Conservation (phyloP, 2,113 vertebrate genomes). For the Tursiops truncatus region DNA sequence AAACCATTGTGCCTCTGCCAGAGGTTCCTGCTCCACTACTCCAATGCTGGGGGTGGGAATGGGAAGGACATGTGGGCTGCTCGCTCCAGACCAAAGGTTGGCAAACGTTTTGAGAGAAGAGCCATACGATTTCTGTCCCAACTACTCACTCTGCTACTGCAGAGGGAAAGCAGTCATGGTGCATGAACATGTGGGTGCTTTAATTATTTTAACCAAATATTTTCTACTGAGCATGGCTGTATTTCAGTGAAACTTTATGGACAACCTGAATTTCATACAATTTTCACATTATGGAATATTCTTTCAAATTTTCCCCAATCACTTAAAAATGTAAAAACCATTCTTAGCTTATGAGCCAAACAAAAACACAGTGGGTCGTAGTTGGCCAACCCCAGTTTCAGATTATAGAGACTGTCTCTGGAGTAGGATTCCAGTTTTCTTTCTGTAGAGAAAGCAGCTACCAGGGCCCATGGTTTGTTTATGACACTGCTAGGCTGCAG, state of each 20-base stretch:
- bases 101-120: neutral
- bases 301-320: neutral
- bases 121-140: neutral
- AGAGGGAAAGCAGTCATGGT: fast-evolving
- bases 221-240: neutral
- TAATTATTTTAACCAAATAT: neutral
- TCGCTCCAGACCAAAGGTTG: neutral
- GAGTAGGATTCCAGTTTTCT: neutral
- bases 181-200: fast-evolving
- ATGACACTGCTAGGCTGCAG: neutral
- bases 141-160: neutral
- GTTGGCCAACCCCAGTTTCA: neutral
- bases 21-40: neutral
- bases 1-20: neutral
- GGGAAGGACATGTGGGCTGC: neutral
- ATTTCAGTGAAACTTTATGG: neutral
- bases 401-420: neutral
- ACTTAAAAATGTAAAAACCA: neutral
- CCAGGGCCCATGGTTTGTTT: neutral
- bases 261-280: neutral
- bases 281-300: neutral
- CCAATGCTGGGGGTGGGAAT: fast-evolving
- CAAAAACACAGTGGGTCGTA: neutral
- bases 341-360: neutral
- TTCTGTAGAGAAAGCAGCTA: neutral